phyloP scores from a whole-genome alignment of 2,888 invertebrate species.

The Nycteola revayana region DNA sequence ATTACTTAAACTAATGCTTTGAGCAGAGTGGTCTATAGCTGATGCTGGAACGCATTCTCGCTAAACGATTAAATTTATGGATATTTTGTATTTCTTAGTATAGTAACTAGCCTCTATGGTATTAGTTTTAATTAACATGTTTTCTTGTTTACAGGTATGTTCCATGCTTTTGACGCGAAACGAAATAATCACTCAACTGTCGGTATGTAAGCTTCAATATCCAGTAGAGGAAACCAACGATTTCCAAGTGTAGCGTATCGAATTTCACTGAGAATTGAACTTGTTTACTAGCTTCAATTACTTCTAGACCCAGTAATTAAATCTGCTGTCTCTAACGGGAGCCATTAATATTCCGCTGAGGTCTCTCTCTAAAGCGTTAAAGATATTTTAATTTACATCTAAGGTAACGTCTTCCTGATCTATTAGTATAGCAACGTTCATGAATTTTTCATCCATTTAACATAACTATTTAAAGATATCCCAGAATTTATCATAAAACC shows the following conservation, averaged over 20 bases:
- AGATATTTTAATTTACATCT: constrained; percentile 19
- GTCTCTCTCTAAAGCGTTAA: constrained; percentile 16
- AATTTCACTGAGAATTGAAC: constrained; percentile 32
- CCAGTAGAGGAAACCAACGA: constrained; percentile 16
- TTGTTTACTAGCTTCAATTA: constrained; percentile 31
- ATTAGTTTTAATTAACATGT: no score
- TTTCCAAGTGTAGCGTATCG: constrained; percentile 22
- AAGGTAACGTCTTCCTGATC: constrained; percentile 13
- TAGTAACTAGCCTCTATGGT: no score
- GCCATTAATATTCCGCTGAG: constrained; percentile 23
- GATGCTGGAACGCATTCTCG: no score
- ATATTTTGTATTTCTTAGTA: no score
- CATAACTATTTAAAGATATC: constrained; percentile 12
- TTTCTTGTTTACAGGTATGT: constrained; percentile 28
- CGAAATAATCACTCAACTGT: not conserved
- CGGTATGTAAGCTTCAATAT: constrained; percentile 6
- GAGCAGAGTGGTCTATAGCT: no score
- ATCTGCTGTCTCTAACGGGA: constrained; percentile 21
- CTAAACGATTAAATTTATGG: no score
- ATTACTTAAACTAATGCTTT: no score
- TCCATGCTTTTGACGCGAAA: not conserved
- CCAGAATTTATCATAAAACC: constrained; percentile 12
- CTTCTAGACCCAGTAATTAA: constrained; percentile 24
- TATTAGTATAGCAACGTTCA: constrained; percentile 11
- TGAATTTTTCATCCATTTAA: constrained; percentile 16